Percentiles rank a stretch among this genome's conserved stretches.
Conservation (phyloP, 2,113 vertebrate genomes). For the Microtus oregoni region DNA sequence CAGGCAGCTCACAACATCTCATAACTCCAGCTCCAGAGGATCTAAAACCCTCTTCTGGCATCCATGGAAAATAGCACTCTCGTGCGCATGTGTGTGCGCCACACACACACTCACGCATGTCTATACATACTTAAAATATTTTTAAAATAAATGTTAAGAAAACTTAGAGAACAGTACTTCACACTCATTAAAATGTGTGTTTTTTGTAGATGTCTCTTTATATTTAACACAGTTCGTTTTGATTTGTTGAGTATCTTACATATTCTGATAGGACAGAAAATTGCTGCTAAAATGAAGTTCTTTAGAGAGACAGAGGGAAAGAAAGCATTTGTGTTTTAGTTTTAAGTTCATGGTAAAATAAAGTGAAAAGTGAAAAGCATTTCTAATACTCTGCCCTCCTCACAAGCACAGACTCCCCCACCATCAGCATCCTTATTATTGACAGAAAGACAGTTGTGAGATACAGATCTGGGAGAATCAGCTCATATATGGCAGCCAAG, state of each 20-base stretch:
- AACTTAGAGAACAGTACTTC: background rate
- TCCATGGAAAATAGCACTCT: background rate
- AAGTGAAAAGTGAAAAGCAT: background rate
- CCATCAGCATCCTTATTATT: background rate
- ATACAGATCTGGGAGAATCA: background rate
- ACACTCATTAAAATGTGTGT: background rate
- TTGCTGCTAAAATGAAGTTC: background rate
- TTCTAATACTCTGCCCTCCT: too few relatives aligned
- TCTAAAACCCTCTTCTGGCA: background rate
- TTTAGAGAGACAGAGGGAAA: background rate
- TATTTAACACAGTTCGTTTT: background rate
- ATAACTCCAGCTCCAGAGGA: background rate
- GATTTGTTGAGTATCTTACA: background rate
- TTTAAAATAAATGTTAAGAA: background rate
- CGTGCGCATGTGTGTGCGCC: fast-evolving
- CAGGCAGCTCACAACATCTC: background rate
- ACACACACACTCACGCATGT: too few relatives aligned
- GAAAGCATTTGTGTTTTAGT: background rate
- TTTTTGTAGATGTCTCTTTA: background rate
- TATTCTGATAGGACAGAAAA: background rate
- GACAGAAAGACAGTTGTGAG: too few relatives aligned
- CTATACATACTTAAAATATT: background rate
- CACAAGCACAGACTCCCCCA: too few relatives aligned
- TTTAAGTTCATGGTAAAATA: slow-evolving; percentile 16
- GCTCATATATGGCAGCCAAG: background rate